Percentiles rank a stretch among this genome's conserved stretches.
Conservation (phyloP, 2,888 invertebrate species). For the Odontocerum albicorne region DNA sequence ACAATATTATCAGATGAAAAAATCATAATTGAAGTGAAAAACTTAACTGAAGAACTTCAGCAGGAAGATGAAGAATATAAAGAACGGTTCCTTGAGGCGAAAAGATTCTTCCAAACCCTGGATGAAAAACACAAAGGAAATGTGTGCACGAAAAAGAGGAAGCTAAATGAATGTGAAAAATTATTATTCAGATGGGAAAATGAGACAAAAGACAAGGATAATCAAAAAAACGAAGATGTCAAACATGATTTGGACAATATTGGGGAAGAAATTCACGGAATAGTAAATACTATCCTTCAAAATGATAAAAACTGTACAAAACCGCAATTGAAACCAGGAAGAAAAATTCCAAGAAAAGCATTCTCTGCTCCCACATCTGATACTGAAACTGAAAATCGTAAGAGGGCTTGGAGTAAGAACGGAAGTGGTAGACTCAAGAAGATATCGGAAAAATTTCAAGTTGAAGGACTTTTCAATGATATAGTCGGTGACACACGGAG, state of each 20-base stretch:
- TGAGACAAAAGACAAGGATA: not conserved
- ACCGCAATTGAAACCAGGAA: constrained; percentile 3
- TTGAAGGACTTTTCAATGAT: constrained; percentile 55
- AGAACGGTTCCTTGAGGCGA: constrained; percentile 53
- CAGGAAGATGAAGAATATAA: constrained; percentile 44
- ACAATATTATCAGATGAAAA: too few species aligned
- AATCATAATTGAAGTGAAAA: too few species aligned
- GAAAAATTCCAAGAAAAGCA: constrained; percentile 23
- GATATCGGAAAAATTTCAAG: constrained; percentile 57
- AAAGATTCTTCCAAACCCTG: constrained; percentile 54
- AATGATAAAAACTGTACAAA: not conserved
- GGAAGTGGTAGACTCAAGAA: constrained; percentile 45
- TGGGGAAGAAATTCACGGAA: too few species aligned
- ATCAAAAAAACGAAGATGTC: constrained; percentile 3
- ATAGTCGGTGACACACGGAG: constrained; percentile 51
- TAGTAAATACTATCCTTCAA: too few species aligned
- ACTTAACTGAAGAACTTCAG: too few species aligned
- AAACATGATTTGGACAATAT: constrained; percentile 2
- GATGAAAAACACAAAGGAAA: constrained; percentile 47
- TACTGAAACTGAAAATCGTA: constrained; percentile 31
- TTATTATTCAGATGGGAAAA: constrained; percentile 38
- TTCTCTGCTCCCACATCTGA: constrained; percentile 35
- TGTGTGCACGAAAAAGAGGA: constrained; percentile 45
- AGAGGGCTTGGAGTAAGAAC: constrained; percentile 7
- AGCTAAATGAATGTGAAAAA: constrained; percentile 51